These are phyloP conservation scores for Hypomecis punctinalis DNA, from an alignment of 2,888 invertebrate species.

Conservation along the genomic window DNA sequence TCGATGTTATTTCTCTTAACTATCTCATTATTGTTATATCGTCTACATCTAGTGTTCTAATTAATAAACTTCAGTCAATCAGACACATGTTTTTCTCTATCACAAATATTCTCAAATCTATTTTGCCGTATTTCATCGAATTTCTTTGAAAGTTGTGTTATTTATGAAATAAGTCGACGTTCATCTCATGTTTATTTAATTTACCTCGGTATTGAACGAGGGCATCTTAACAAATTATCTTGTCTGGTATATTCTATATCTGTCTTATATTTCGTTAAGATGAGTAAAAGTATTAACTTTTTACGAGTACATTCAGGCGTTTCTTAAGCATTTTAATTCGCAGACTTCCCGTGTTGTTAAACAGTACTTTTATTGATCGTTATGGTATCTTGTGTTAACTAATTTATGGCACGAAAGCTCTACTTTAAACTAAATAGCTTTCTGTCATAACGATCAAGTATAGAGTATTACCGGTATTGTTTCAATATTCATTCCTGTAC, in stretches of 20 bases:
- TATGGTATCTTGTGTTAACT: background rate
- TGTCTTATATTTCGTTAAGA: background rate
- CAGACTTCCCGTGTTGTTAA: background rate
- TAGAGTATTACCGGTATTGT: conserved; percentile 3
- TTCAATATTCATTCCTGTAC: conserved; percentile 12
- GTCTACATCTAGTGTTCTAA: too few species aligned
- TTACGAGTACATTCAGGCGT: background rate
- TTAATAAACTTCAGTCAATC: too few species aligned
- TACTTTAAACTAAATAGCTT: conserved; percentile 5
- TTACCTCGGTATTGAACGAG: conserved; percentile 16
- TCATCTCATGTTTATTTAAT: conserved; percentile 20
- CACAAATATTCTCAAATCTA: background rate
- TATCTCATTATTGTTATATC: too few species aligned
- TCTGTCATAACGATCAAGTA: conserved; percentile 2
- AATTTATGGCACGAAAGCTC: background rate
- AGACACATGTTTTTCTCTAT: background rate
- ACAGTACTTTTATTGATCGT: conserved; percentile 1
- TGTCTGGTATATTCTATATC: conserved; percentile 4
- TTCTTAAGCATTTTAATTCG: conserved; percentile 2
- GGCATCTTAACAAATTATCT: conserved; percentile 14
- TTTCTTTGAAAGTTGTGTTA: conserved; percentile 12
- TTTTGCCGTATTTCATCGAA: background rate
- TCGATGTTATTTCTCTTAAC: too few species aligned
- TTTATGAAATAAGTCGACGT: conserved; percentile 35
- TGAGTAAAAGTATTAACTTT: conserved; percentile 5